These are phyloP conservation scores for Gavialis gangeticus DNA, from an alignment of 2,113 vertebrate genomes.

Conservation along the genomic window DNA sequence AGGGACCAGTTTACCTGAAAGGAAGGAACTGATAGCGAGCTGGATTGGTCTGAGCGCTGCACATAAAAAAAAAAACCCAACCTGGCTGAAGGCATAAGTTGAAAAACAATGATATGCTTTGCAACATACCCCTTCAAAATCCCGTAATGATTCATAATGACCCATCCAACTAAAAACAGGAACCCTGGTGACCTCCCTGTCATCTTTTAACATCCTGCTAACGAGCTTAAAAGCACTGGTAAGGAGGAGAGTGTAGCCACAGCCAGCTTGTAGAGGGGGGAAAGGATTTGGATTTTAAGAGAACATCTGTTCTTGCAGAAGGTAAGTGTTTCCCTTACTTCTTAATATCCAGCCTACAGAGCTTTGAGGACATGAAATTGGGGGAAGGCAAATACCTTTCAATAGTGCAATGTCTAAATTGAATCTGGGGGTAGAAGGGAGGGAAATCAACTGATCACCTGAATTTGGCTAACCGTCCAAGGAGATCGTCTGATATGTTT, in stretches of 20 bases:
- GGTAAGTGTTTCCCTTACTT: conserved; percentile 48
- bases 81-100: neutral
- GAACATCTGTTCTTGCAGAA: neutral
- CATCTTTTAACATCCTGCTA: conserved; percentile 39
- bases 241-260: conserved; percentile 25
- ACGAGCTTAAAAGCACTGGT: conserved; percentile 58
- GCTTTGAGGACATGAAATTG: neutral
- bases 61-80: neutral
- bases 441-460: neutral
- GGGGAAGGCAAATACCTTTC: fast-evolving
- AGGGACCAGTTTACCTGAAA: neutral
- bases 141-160: conserved; percentile 66
- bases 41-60: neutral
- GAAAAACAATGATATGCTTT: neutral
- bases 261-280: neutral
- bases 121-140: neutral
- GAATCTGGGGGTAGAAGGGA: neutral
- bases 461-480: neutral
- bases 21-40: neutral
- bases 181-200: conserved; percentile 47
- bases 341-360: fast-evolving
- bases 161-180: conserved; percentile 25
- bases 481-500: neutral
- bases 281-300: neutral
- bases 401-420: neutral